Evolutionary conservation across 2,113 vertebrate species (phyloP), one percentile per base, ranked within the genome.

Genomic region (Hippoglossus stenolepis): DNA sequence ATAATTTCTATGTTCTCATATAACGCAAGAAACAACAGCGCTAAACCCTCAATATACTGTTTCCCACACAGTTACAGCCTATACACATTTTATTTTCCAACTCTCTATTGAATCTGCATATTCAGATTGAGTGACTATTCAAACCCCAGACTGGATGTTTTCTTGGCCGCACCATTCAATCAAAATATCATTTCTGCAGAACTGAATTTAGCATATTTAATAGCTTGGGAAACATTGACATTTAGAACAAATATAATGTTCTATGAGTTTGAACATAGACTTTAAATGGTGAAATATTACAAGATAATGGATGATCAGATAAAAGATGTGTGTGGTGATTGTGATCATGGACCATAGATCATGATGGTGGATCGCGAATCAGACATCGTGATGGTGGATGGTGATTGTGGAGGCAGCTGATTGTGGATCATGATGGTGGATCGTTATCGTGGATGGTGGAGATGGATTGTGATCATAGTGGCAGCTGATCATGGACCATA

Each of bases 151-250:
- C 35, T 38, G 40, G 40, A 13, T 11, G 10, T 43, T 43, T 43
- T 43, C 3, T 43, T 43, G 12, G 40, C 12, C 10, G 40, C 18
- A 54, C 20, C 18, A 54, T 21, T 54, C 45, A 17, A 49, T 15
- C 15, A 49, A 49, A 18, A 49, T 49, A 43, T 43, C 11, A 13
- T 43, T 43, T 43, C 10, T 43, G 14, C 69, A 77, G 82, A 66
- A 75, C 20, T 40, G 20, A 24, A 10, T 4, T 21, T 3, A 0
- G 8, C 24, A 21, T 21, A 49, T 47, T 15, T 45, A 9, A 3
- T 53, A 40, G 40, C 66, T 24, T 57, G 21, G 12, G 11, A 69
- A 40, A 17, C 53, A 11, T n/a, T 57, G 13, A 17, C 20, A 23
- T 56, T 21, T 43, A 3, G 3, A 14, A 28, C 47, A 17, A 18